These are phyloP conservation scores for Brachyptera putata DNA, from an alignment of 2,888 invertebrate species.

Conservation along the genomic window DNA sequence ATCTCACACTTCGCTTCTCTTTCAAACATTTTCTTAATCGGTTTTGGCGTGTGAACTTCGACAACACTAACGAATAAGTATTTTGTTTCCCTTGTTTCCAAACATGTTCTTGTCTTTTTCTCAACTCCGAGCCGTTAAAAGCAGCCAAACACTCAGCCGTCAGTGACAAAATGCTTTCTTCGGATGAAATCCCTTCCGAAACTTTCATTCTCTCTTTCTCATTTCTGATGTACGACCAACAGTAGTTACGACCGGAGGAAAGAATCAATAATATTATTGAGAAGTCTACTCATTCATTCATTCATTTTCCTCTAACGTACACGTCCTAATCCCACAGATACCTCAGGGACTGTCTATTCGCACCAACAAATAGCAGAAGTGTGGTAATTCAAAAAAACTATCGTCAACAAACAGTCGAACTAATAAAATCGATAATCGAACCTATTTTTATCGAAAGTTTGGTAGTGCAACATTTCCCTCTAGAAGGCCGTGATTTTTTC, in stretches of 20 bases:
- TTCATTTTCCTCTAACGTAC: neutral
- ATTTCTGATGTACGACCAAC: neutral
- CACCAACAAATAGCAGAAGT: neutral
- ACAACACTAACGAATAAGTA: constrained; percentile 21
- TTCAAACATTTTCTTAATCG: constrained; percentile 19
- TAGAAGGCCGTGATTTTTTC: constrained; percentile 9
- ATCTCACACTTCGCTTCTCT: constrained; percentile 1
- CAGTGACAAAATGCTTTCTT: constrained; percentile 19
- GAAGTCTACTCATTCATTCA: constrained; percentile 16
- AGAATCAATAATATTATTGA: constrained; percentile 20
- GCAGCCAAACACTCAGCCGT: constrained; percentile 18
- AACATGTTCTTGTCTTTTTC: constrained; percentile 8
- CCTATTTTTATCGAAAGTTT: constrained; percentile 14
- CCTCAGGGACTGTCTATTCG: neutral
- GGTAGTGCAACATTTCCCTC: constrained; percentile 10
- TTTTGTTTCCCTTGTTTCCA: constrained; percentile 17
- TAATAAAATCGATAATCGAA: constrained; percentile 14
- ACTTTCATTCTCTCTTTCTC: constrained; percentile 1
- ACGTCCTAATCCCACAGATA: constrained; percentile 8
- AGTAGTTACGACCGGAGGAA: neutral
- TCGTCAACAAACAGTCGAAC: constrained; percentile 14
- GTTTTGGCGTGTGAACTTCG: constrained; percentile 21
- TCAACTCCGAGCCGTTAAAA: constrained; percentile 14
- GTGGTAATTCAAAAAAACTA: constrained; percentile 3
- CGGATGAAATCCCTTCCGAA: neutral